These are phyloP conservation scores for Gavia stellata DNA, from an alignment of 2,113 vertebrate genomes.

Conservation along the genomic window DNA sequence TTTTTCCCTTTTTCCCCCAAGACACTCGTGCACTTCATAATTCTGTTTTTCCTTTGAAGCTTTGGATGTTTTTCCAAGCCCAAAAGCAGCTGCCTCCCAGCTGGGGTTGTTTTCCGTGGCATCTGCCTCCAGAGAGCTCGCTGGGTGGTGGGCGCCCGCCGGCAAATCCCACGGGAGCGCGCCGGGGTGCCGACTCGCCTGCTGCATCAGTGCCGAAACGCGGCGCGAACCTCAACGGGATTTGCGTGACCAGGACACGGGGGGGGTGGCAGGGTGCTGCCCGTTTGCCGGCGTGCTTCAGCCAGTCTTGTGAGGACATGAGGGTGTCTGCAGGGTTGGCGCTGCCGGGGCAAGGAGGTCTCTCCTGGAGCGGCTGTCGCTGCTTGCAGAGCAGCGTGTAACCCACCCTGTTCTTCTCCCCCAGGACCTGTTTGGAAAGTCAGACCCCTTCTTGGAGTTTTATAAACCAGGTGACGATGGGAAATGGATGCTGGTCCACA, in stretches of 20 bases:
- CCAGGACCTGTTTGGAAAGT: constrained; percentile 98
- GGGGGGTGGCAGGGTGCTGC: background rate
- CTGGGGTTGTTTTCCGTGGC: background rate
- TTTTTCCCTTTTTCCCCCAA: background rate
- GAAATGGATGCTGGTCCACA: constrained; percentile 98
- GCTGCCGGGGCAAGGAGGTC: background rate
- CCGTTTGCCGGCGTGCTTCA: background rate
- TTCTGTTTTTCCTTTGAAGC: background rate
- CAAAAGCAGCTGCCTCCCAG: background rate
- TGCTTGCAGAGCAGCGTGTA: background rate
- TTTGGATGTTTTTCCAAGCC: constrained; percentile 8
- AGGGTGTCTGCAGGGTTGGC: background rate
- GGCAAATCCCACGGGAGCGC: accelerated
- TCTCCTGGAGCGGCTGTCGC: background rate
- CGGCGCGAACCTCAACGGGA: accelerated
- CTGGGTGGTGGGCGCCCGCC: accelerated
- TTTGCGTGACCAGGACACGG: accelerated
- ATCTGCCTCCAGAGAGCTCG: background rate
- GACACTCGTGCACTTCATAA: background rate
- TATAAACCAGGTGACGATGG: constrained; percentile 91
- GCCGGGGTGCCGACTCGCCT: accelerated
- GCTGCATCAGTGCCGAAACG: accelerated
- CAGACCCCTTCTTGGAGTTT: constrained; percentile 96
- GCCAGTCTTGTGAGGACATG: accelerated
- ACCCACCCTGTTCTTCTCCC: background rate